These are phyloP conservation scores for Seladonia tumulorum DNA, from an alignment of 2,888 invertebrate genomes.

Conservation along the genomic window DNA sequence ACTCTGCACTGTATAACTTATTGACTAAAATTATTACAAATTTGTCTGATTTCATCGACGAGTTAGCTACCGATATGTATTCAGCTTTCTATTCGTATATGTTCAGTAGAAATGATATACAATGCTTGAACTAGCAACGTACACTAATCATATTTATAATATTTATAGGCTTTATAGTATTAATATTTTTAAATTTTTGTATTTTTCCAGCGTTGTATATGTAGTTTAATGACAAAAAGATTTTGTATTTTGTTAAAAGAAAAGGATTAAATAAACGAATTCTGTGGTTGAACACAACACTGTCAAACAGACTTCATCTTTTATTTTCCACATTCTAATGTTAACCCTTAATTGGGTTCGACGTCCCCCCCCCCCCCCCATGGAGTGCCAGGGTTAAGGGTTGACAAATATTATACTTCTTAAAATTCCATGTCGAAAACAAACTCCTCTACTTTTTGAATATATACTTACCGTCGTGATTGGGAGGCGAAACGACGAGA, in stretches of 20 bases:
- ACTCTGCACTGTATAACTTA: background rate
- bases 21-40: constrained; percentile 9
- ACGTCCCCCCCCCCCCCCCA: no score
- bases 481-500: background rate
- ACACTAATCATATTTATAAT: background rate
- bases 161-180: background rate
- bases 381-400: background rate
- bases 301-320: background rate
- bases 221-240: background rate
- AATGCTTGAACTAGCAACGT: background rate
- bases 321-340: background rate
- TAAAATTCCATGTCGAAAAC: background rate
- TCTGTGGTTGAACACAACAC: background rate
- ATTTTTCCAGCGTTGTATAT: background rate
- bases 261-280: background rate
- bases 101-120: background rate
- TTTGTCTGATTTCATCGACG: background rate
- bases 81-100: constrained; percentile 21
- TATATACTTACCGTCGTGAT: background rate
- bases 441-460: background rate
- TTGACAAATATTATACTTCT: background rate
- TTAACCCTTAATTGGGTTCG: no score
- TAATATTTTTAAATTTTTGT: background rate
- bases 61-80: background rate
- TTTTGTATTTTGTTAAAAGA: background rate